Evolutionary conservation across 2,797 vertebrate genomes (phyloP), one percentile per base, ranked within the genome.

Genomic region (Knipowitschia caucasica): DNA sequence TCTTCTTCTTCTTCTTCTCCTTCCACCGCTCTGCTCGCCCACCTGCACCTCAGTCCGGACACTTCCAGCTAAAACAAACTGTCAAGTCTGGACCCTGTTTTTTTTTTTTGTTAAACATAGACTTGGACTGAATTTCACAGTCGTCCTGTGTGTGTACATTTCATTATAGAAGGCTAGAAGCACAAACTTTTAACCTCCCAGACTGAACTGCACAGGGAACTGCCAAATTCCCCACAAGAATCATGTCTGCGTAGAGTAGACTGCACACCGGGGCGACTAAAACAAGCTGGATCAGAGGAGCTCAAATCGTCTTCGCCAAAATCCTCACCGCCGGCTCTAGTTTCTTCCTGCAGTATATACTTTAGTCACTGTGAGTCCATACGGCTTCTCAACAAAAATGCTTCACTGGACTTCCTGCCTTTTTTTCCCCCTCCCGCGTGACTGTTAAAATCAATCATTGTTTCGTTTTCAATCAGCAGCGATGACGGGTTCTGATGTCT

Each of bases 341-440:
- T 62, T 56, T 60, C 64, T 62, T 65, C 53, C 64, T 55, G n/a
- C n/a, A n/a, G n/a, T n/a, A n/a, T n/a, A 0, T 61, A 34, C 53
- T 66, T 61, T 71, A 57, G 63, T 79, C 75, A 79, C 83, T 83
- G 85, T 85, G 83, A 85, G 83, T 77, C 81, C 67, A 30, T 9
- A 27, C 68, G 29, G 24, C 66, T 56, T 46, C 51, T n/a, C n/a
- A n/a, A 69, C 73, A 2, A 38, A 30, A 67, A 70, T 31, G 68
- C 58, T 61, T 72, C 18, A 44, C 64, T 69, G 73, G 84, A 80
- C 78, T 78, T 78, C 59, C 69, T 75, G 80, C 84, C 78, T 84
- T 82, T n/a, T n/a, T n/a, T n/a, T 64, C 57, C 47, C 67, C 61
- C 50, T 65, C 54, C 53, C 58, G 50, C 53, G 20, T 69, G 80